Percentiles rank a stretch among this genome's conserved stretches.
phyloP scores from a whole-genome alignment of 2,888 invertebrate genomes.

The Andricus curvator region DNA sequence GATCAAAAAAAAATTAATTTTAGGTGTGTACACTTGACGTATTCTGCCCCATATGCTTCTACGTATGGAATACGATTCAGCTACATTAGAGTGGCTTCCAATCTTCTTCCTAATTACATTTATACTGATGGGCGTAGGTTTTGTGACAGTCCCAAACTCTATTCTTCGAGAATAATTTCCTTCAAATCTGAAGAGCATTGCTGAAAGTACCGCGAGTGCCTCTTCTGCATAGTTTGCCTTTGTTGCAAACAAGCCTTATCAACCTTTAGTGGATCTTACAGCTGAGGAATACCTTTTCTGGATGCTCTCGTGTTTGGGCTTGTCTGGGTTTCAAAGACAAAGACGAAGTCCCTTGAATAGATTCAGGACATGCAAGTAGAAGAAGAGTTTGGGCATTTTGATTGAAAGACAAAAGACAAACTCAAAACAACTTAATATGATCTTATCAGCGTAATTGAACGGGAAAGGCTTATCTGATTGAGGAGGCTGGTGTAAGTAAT shows the following conservation, averaged over 20 bases:
- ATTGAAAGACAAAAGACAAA: not conserved
- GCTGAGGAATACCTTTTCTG: constrained; percentile 64
- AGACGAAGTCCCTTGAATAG: constrained; percentile 66
- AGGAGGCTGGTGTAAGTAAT: not conserved
- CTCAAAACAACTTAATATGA: not conserved
- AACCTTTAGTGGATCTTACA: constrained; percentile 62
- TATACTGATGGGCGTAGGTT: constrained; percentile 46
- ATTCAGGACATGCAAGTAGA: constrained; percentile 45
- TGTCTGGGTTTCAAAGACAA: constrained; percentile 65
- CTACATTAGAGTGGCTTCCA: constrained; percentile 61
- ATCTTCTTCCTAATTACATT: constrained; percentile 60
- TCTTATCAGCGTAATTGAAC: not conserved
- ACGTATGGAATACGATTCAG: constrained; percentile 50
- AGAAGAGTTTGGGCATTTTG: not conserved
- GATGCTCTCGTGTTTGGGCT: constrained; percentile 46
- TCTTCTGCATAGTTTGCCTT: constrained; percentile 65
- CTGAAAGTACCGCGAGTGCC: constrained; percentile 62
- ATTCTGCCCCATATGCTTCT: too few relatives aligned
- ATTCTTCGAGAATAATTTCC: constrained; percentile 69
- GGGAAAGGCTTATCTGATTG: not conserved
- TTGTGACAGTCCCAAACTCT: constrained; percentile 64
- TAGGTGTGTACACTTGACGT: too few relatives aligned
- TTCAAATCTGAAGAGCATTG: constrained; percentile 65
- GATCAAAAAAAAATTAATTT: too few relatives aligned
- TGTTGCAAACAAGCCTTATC: constrained; percentile 63